Evolutionary conservation across 2,888 invertebrate genomes (phyloP).

Genomic region (Anthoptus insignis): DNA sequence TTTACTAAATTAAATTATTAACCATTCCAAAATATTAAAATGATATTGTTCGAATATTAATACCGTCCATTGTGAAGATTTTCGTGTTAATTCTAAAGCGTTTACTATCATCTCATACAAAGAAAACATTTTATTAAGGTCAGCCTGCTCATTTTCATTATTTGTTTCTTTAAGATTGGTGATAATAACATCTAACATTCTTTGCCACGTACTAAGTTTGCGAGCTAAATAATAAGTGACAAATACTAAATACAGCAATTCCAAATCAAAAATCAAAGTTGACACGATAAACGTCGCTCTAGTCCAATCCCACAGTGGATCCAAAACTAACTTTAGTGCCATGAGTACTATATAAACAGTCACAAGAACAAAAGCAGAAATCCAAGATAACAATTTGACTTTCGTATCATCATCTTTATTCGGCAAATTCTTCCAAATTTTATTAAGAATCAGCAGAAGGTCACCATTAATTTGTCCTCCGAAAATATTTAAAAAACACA

Average conservation of each 20-base stretch:
- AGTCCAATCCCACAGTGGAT: conserved; percentile 40
- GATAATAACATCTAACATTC: conserved; percentile 7
- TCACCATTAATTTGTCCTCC: conserved; percentile 34
- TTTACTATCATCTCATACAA: conserved; percentile 42
- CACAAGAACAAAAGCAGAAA: conserved; percentile 10
- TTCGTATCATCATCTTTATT: conserved; percentile 18
- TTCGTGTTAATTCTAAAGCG: conserved; percentile 31
- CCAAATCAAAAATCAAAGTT: conserved; percentile 49
- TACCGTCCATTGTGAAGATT: conserved; percentile 45
- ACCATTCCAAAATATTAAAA: too few species aligned
- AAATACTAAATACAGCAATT: conserved; percentile 42
- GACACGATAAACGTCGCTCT: conserved; percentile 42
- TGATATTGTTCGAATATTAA: neutral
- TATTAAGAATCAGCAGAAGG: conserved; percentile 36
- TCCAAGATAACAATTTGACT: conserved; percentile 21
- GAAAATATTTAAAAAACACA: conserved; percentile 31
- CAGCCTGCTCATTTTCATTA: conserved; percentile 20
- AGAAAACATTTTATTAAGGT: conserved; percentile 28
- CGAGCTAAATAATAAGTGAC: conserved; percentile 44
- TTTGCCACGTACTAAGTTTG: conserved; percentile 45
- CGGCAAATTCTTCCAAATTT: conserved; percentile 30
- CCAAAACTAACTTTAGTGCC: conserved; percentile 29
- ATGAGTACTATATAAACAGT: conserved; percentile 28
- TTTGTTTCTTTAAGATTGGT: neutral
- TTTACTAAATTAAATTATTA: too few species aligned